Base-by-base conservation (phyloP, 2,888 invertebrate genomes). In the Lycaena phlaeas region DNA sequence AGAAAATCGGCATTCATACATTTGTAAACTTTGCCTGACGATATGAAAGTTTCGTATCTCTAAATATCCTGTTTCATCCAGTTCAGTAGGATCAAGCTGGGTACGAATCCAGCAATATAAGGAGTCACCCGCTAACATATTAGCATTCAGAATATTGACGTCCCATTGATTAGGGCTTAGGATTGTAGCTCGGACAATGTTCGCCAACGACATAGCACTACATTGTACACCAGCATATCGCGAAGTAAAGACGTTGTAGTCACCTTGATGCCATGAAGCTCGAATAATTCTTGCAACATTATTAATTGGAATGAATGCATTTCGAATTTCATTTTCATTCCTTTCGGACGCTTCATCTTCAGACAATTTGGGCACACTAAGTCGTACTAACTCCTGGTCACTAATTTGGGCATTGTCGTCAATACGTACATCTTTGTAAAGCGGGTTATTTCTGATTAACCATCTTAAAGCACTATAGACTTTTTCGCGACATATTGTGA, bases 1-100 rank as follows among this genome's bases (percentile, higher is more conserved):
- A n/a, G n/a, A n/a, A n/a, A n/a, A n/a, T n/a, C n/a, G n/a, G n/a
- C n/a, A n/a, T n/a, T n/a, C n/a, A n/a, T n/a, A n/a, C n/a, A n/a
- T n/a, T n/a, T n/a, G n/a, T n/a, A n/a, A n/a, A n/a, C n/a, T n/a
- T n/a, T n/a, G n/a, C n/a, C n/a, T n/a, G n/a, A n/a, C n/a, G n/a
- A n/a, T n/a, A n/a, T n/a, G n/a, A n/a, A n/a, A 42, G 28, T 45
- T 38, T 36, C 45, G 38, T 38, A 41, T 45, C 31, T 45, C 38
- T 42, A 40, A 45, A 45, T 45, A 45, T 41, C 43, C 43, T 41
- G 41, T 43, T 43, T 46, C 41, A 42, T 46, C 43, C 37, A 46
- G 43, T 46, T 43, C 41, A 41, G 15, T 45, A 29, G 37, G 37
- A 28, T 36, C 30, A 29, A 43, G 43, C 37, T 30, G 43, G 25